A percentile compares a stretch with the other conserved stretches of the same genome.
These are phyloP conservation scores for Hypothenemus hampei DNA, from an alignment of 1,140 invertebrate genomes.

Conservation along the genomic window DNA sequence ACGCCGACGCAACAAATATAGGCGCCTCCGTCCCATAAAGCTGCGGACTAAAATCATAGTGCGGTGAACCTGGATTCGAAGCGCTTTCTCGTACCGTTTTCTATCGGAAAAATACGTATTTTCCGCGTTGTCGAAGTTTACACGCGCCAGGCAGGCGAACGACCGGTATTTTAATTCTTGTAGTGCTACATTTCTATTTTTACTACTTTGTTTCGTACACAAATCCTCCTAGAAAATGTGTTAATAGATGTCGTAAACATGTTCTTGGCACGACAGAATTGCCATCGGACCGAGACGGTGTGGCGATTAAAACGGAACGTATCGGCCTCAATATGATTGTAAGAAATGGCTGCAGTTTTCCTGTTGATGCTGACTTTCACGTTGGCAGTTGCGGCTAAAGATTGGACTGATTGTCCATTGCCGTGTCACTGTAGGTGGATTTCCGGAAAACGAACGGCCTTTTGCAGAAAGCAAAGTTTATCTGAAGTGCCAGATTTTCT, in stretches of 20 bases:
- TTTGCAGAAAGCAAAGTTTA: slow-evolving; percentile 71
- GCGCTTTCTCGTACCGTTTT: slow-evolving; percentile 14
- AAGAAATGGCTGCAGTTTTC: slow-evolving; percentile 39
- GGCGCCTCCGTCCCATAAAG: slow-evolving; percentile 40
- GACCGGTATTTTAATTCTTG: too few species aligned
- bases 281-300: slow-evolving; percentile 12
- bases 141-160: neutral
- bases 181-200: too few species aligned
- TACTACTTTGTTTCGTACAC: too few species aligned
- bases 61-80: slow-evolving; percentile 40
- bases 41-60: slow-evolving; percentile 45
- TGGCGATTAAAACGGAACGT: slow-evolving; percentile 19
- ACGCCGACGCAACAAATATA: slow-evolving; percentile 46
- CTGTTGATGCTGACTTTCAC: slow-evolving; percentile 38
- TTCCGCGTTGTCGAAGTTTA: slow-evolving; percentile 1
- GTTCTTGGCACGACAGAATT: slow-evolving; percentile 1
- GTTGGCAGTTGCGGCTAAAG: slow-evolving; percentile 53
- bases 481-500: slow-evolving; percentile 67
- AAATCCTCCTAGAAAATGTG: too few species aligned
- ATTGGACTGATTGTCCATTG: slow-evolving; percentile 77
- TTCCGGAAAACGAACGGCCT: slow-evolving; percentile 79
- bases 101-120: slow-evolving; percentile 14
- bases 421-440: slow-evolving; percentile 86
- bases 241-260: slow-evolving; percentile 1
- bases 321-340: slow-evolving; percentile 36